Base-by-base conservation (phyloP, 1,140 invertebrate species). In the Hirudo medicinalis region DNA sequence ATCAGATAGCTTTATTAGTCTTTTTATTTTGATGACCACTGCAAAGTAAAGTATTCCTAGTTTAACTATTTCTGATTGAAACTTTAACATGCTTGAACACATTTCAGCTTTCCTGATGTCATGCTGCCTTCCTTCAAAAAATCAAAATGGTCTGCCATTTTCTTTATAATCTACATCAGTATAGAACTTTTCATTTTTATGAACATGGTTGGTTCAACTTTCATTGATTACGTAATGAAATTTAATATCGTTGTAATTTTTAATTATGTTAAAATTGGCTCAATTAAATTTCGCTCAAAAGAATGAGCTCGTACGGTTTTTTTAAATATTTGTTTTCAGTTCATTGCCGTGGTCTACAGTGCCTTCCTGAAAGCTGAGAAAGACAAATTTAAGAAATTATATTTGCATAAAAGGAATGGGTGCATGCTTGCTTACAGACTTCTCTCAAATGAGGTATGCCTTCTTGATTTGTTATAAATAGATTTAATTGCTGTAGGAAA, bases 321-420 rank as follows among this genome's bases (percentile, higher is more conserved):
- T 19, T 63, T 5, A 11, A 25, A 49, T 53, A 73, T 72, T 57
- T 78, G 78, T 49, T 72, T 72, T 72, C 78, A 89, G 87, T 89
- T 93, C 87, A 82, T 94, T 68, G 91, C 91, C 70, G 91, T 93
- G 29, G 91, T 93, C 2, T 93, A 93, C 80, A 91, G 92, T 82
- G 89, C 90, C 8, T 94, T 93, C 80, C 91, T 90, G 20, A 86
- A 87, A 36, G 88, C 91, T 54, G 91, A 94, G 82, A 89, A 90
- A 71, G 88, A 90, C 73, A 94, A 94, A 80, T 90, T 92, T 77
- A 86, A 89, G 73, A 91, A 91, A 78, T 78, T 94, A 54, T 85
- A 91, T 72, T 85, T 93, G 54, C 91, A 94, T 79, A 89, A 91
- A 78, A 84, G 90, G 69, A 86, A 87, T 77, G 91, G 90, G 0